phyloP scores from a whole-genome alignment of 2,888 invertebrate genomes.

The Agriopis leucophaearia region DNA sequence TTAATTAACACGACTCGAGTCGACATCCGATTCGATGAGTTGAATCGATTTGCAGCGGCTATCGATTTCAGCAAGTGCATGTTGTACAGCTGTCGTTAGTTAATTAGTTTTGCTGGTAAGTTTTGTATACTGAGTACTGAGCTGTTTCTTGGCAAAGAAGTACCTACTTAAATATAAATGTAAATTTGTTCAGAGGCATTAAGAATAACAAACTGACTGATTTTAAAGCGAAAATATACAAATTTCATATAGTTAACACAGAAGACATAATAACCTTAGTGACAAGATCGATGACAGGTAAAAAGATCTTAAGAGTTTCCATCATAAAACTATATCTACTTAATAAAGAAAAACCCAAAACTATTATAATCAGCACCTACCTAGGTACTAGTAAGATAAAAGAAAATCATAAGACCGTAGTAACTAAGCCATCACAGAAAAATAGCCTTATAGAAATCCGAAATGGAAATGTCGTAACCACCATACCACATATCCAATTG shows the following conservation, averaged over 20 bases:
- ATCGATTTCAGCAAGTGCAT: constrained; percentile 30
- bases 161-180: neutral
- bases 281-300: too few relatives aligned
- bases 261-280: too few relatives aligned
- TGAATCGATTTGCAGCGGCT: constrained; percentile 38
- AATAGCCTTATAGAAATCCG: neutral
- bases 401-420: neutral
- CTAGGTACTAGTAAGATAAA: neutral
- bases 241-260: too few relatives aligned
- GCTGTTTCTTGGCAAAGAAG: neutral
- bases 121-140: neutral
- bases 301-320: too few relatives aligned
- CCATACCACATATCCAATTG: constrained; percentile 23
- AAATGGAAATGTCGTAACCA: constrained; percentile 25
- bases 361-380: too few relatives aligned
- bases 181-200: neutral
- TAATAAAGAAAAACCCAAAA: too few relatives aligned
- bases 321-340: too few relatives aligned
- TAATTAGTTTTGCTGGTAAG: constrained; percentile 9
- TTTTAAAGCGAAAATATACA: too few relatives aligned
- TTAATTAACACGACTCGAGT: constrained; percentile 44
- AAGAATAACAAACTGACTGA: too few relatives aligned
- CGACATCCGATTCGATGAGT: constrained; percentile 38
- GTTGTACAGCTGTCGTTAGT: constrained; percentile 16
- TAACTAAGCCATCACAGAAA: neutral